Evolutionary conservation across 1,140 invertebrate genomes (phyloP), one percentile per base, ranked within the genome.

Genomic region (Dufourea novaeangliae): DNA sequence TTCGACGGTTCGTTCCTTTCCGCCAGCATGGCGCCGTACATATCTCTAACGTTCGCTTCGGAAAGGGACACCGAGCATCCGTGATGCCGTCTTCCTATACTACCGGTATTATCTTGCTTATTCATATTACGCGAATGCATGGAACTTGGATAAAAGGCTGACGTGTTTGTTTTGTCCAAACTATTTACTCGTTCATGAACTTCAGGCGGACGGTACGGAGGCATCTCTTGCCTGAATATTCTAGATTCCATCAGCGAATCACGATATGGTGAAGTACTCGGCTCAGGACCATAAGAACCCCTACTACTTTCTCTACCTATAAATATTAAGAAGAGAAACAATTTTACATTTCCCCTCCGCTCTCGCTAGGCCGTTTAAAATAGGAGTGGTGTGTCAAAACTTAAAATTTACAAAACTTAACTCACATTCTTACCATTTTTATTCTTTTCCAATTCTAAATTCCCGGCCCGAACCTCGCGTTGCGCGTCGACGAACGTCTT

Each of bases 401-500:
- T 29, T 14, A 52, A 11, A 11, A 34, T 75, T 22, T 50, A 61
- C 32, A 11, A 69, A 52, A 71, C 50, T 66, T 70, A 32, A 77
- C 61, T 62, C 56, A 61, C 57, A 74, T 52, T 54, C 69, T 84
- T 79, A 88, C 91, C 91, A 87, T 92, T 92, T 84, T 90, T 92
- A 79, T 86, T 90, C 70, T 88, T 88, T 12, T 91, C 91, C 63
- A 88, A 72, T 0, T 91, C 90, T 11, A 86, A 69, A 70, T 89
- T 89, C 10, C 78, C 83, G 14, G 34, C 77, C 46, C 87, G 84
- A 11, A 57, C 61, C 6, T 91, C 90, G 11, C 89, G 85, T 69
- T 92, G 91, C 0, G 89, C 84, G 27, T 93, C 93, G 3, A 80
- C 79, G n/a, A 93, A 91, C 20, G 91, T 88, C 78, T 93, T 94